Conservation (phyloP, 2,888 invertebrate genomes). For the Ryuthela nishihirai region DNA sequence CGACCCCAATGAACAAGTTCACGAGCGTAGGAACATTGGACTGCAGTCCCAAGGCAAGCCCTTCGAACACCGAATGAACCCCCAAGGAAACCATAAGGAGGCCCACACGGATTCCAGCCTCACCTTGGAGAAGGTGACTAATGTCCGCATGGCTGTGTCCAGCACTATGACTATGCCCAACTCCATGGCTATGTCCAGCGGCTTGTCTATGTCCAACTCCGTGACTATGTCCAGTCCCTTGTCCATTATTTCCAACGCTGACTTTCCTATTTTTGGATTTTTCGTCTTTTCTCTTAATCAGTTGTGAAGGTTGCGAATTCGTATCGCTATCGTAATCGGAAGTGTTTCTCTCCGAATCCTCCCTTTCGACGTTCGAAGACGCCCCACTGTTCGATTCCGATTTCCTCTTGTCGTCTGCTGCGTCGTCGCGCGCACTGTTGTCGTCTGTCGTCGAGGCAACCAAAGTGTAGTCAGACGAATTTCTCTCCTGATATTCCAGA, state of each 20-base stretch:
- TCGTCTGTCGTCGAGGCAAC: not conserved
- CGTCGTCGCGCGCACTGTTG: no score
- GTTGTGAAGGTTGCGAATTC: not conserved
- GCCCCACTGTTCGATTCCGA: not conserved
- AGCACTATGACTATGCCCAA: conserved; percentile 36
- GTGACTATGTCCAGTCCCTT: no score
- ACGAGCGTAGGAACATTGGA: conserved; percentile 38
- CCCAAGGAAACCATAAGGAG: conserved; percentile 46
- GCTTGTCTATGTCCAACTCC: no score
- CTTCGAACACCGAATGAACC: conserved; percentile 47
- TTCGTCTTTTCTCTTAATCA: no score
- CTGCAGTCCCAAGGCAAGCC: conserved; percentile 48
- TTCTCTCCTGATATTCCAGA: conserved; percentile 24
- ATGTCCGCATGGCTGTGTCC: conserved; percentile 32
- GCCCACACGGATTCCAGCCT: conserved; percentile 41
- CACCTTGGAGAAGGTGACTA: conserved; percentile 15
- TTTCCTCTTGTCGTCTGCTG: conserved; percentile 7
- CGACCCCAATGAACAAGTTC: conserved; percentile 44
- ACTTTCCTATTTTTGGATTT: no score
- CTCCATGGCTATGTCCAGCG: conserved; percentile 14
- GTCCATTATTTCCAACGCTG: no score
- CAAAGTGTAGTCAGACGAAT: conserved; percentile 4
- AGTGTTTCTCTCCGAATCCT: conserved; percentile 3
- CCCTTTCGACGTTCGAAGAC: conserved; percentile 8
- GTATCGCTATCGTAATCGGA: conserved; percentile 22